Conservation (phyloP, 92 coral and sea anemone genomes). For the Umimayanthus chanpuru region DNA sequence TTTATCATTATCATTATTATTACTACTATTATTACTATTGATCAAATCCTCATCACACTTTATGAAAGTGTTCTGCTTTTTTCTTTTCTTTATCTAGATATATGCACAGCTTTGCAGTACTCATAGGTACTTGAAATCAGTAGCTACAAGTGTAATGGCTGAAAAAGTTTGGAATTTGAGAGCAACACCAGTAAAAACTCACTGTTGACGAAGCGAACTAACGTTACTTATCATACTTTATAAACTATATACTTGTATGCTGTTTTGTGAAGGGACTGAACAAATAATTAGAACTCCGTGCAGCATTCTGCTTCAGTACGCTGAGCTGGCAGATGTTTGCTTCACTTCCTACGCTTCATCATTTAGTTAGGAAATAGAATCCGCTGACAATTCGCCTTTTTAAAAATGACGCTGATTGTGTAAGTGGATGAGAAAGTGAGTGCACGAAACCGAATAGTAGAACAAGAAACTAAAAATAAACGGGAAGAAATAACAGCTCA, state of each 20-base stretch:
- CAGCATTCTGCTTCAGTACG: neutral
- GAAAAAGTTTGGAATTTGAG: neutral
- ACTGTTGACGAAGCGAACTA: neutral
- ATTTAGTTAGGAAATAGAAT: neutral
- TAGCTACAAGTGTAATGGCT: neutral
- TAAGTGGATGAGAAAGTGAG: neutral
- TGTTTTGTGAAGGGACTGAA: no score
- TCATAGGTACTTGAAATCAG: no score
- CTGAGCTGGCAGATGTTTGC: no score
- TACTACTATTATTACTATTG: no score
- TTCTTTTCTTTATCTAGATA: neutral
- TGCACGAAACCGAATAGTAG: no score
- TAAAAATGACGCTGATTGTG: no score
- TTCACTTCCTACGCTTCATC: no score
- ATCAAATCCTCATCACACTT: no score
- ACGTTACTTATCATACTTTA: no score
- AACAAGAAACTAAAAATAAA: neutral
- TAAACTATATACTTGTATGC: neutral
- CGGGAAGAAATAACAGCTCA: neutral
- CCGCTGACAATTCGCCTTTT: no score
- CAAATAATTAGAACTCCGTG: neutral
- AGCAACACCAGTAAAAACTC: neutral
- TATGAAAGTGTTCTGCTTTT: no score
- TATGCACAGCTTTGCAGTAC: neutral
- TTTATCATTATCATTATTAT: no score